These are phyloP conservation scores for Celastrina argiolus DNA, from an alignment of 2,888 invertebrate genomes.

Conservation along the genomic window DNA sequence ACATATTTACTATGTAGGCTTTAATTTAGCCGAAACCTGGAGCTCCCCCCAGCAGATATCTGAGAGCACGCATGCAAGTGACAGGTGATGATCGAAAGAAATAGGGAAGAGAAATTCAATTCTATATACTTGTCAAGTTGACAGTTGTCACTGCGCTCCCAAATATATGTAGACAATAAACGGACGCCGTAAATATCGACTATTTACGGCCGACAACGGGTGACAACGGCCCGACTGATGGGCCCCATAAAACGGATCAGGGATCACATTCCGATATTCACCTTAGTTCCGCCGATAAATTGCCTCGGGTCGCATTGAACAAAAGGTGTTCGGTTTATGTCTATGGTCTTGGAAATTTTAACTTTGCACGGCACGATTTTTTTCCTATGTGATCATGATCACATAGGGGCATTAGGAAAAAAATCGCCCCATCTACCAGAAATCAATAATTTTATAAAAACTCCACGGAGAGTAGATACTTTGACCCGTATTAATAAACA, in stretches of 20 bases:
- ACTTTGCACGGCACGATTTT: no score
- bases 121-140: neutral
- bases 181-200: neutral
- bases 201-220: neutral
- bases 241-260: slow-evolving; percentile 1
- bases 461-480: no score
- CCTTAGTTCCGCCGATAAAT: neutral
- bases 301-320: neutral
- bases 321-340: neutral
- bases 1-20: no score
- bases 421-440: no score
- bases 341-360: neutral
- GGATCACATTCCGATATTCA: neutral
- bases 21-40: no score
- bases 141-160: neutral
- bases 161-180: neutral
- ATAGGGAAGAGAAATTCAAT: no score
- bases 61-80: neutral
- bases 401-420: no score
- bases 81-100: neutral
- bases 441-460: no score
- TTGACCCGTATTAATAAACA: no score
- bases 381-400: no score
- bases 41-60: no score
- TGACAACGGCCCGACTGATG: slow-evolving; percentile 2